phyloP scores from a whole-genome alignment of 2,113 vertebrate species.

The Brachypodius melanocephalos region DNA sequence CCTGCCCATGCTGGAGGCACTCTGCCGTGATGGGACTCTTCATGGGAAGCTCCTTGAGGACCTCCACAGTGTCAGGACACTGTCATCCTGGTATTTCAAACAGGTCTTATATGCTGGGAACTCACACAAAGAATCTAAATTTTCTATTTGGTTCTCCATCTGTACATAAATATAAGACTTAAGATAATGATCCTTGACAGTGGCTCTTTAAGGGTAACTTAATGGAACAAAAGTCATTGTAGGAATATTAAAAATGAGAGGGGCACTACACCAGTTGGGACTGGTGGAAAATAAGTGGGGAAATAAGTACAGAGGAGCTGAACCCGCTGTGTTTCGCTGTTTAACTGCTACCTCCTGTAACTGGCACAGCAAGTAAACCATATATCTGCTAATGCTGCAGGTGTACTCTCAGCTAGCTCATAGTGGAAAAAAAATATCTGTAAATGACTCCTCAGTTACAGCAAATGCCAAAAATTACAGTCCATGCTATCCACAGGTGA shows the following conservation, averaged over 20 bases:
- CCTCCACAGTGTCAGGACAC: not conserved
- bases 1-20: not conserved
- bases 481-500: not conserved
- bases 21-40: not conserved
- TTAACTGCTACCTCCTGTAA: slow-evolving; percentile 20
- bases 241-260: not conserved
- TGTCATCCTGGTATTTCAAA: not conserved
- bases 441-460: slow-evolving; percentile 48
- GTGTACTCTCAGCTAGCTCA: slow-evolving; percentile 11
- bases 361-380: slow-evolving; percentile 5
- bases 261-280: not conserved
- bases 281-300: not conserved
- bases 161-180: not conserved
- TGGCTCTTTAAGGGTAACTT: not conserved
- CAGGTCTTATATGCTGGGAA: not conserved
- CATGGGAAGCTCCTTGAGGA: not conserved
- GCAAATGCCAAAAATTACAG: slow-evolving; percentile 43
- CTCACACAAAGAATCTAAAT: not conserved
- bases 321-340: not conserved
- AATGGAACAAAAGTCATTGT: not conserved
- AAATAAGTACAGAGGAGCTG: slow-evolving; percentile 1
- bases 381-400: slow-evolving; percentile 29
- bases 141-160: not conserved
- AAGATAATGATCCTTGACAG: not conserved
- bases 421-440: slow-evolving; percentile 43